Evolutionary conservation across 2,797 vertebrate species (phyloP).

Genomic region (Cirrhinus molitorella): DNA sequence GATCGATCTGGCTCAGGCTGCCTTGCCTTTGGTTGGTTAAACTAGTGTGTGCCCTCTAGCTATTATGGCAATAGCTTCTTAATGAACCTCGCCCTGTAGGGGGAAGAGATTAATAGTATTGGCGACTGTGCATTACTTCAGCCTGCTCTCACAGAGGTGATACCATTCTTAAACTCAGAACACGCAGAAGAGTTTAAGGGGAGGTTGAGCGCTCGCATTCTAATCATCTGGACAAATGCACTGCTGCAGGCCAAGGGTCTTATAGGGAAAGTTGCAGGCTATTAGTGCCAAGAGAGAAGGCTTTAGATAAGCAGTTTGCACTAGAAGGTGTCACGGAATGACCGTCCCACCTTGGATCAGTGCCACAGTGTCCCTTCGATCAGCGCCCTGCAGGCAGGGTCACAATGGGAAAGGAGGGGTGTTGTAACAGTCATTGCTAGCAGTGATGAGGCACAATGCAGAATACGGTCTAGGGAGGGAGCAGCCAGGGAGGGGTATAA

Average conservation of each 20-base stretch:
- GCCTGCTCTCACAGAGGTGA: conserved; percentile 19
- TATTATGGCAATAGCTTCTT: conserved; percentile 76
- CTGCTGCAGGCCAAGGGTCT: conserved; percentile 6
- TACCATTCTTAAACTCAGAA: conserved; percentile 44
- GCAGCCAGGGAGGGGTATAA: neutral
- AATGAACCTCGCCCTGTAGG: conserved; percentile 73
- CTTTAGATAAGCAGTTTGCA: conserved; percentile 10
- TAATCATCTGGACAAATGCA: conserved; percentile 44
- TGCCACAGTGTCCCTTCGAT: neutral
- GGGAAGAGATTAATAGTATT: conserved; percentile 75
- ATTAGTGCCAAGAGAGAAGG: neutral
- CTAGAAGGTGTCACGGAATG: neutral
- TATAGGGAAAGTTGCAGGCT: neutral
- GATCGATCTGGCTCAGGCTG: conserved; percentile 67
- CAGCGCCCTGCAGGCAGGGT: neutral
- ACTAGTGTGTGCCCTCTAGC: conserved; percentile 69
- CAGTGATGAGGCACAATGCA: neutral
- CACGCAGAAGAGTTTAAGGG: conserved; percentile 66
- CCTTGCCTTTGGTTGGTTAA: conserved; percentile 70
- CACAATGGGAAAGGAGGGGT: neutral
- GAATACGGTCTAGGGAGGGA: neutral
- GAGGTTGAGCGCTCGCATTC: conserved; percentile 49
- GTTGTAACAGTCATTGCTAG: neutral
- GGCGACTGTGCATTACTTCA: conserved; percentile 67
- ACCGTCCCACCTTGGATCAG: neutral